Conservation (phyloP, 2,113 vertebrate species). For the Andinoacara biseriatus region DNA sequence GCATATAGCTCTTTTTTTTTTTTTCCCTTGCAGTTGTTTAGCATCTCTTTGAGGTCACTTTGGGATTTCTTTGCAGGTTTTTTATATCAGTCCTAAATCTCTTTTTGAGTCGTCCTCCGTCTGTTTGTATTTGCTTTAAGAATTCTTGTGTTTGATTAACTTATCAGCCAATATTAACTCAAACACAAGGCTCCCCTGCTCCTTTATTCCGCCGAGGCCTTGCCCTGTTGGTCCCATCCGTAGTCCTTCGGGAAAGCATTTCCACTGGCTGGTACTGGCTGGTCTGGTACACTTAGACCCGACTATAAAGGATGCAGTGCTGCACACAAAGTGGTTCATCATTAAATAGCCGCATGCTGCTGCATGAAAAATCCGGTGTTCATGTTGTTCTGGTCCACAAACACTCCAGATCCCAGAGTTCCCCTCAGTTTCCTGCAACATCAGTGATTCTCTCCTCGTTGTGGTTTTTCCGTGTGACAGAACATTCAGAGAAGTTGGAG, state of each 20-base stretch:
- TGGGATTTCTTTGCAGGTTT: not conserved
- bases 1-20: too few relatives aligned
- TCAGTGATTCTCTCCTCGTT: not conserved
- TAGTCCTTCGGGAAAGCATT: not conserved
- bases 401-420: not conserved
- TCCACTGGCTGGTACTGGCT: not conserved
- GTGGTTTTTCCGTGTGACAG: conserved; percentile 63
- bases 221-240: not conserved
- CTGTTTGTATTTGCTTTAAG: not conserved
- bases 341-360: not conserved
- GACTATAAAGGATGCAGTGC: not conserved
- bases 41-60: not conserved
- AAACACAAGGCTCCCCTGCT: not conserved
- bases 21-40: too few relatives aligned
- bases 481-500: conserved; percentile 80
- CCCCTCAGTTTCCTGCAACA: not conserved
- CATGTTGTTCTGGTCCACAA: not conserved
- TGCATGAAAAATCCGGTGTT: not conserved
- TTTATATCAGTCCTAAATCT: not conserved
- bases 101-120: not conserved
- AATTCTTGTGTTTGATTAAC: too few relatives aligned
- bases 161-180: not conserved
- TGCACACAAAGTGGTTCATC: fast-evolving
- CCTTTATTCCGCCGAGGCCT: fast-evolving
- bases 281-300: fast-evolving